phyloP scores from a whole-genome alignment of 1,140 invertebrate species.

The Drosophila seguyi region DNA sequence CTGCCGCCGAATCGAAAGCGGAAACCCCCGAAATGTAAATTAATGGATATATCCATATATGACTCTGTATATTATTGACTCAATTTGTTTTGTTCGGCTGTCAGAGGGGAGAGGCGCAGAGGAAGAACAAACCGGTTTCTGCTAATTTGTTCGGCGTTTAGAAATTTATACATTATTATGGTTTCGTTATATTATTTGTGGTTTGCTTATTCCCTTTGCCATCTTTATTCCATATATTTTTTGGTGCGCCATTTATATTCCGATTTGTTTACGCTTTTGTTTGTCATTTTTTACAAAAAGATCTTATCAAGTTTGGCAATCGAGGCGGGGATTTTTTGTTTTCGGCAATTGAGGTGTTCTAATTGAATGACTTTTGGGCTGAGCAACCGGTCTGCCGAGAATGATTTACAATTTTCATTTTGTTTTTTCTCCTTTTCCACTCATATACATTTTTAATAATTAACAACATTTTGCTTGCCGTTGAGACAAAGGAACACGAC shows the following conservation, averaged over 20 bases:
- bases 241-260: conserved; percentile 69
- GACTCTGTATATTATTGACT: conserved; percentile 41
- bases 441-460: conserved; percentile 29
- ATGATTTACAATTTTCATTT: conserved; percentile 20
- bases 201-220: conserved; percentile 12
- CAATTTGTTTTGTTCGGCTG: conserved; percentile 27
- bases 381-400: conserved; percentile 33
- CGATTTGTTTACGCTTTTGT: conserved; percentile 49
- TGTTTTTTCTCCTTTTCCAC: not conserved
- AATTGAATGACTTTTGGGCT: conserved; percentile 40
- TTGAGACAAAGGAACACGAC: conserved; percentile 32
- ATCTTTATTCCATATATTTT: conserved; percentile 34
- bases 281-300: conserved; percentile 32
- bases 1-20: conserved; percentile 47
- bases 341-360: conserved; percentile 33
- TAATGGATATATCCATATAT: conserved; percentile 69
- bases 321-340: conserved; percentile 39
- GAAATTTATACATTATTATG: conserved; percentile 44
- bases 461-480: conserved; percentile 36
- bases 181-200: conserved; percentile 24
- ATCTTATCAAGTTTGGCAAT: conserved; percentile 24
- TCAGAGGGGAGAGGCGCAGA: conserved; percentile 3
- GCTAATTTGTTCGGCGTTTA: conserved; percentile 53
- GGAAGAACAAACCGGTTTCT: conserved; percentile 64
- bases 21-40: conserved; percentile 80